Percentiles rank a stretch among this genome's conserved stretches.
These are phyloP conservation scores for Leptobrachium leishanense DNA, from an alignment of 2,113 vertebrate genomes.

Conservation along the genomic window DNA sequence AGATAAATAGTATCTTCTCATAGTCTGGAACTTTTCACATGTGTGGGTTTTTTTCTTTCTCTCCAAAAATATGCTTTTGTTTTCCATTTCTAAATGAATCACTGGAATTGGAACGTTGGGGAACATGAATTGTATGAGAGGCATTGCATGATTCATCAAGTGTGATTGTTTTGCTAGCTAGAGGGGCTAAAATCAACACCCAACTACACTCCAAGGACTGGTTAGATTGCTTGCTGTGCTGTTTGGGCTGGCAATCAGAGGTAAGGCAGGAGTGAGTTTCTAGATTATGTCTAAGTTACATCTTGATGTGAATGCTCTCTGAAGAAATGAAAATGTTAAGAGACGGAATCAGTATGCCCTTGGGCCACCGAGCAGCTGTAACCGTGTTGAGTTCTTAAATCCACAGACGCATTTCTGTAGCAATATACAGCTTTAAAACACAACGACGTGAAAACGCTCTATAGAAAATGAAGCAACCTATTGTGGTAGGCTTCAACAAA, in stretches of 20 bases:
- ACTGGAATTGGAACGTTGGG: slow-evolving; percentile 5
- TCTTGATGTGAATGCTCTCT: slow-evolving; percentile 16
- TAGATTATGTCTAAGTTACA: not conserved
- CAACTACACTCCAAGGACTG: slow-evolving; percentile 4
- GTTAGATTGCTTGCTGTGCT: slow-evolving; percentile 12
- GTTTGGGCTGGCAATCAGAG: slow-evolving; percentile 9
- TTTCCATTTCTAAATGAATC: slow-evolving; percentile 2
- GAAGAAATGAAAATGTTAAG: slow-evolving; percentile 15
- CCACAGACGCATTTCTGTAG: not conserved
- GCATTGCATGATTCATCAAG: not conserved
- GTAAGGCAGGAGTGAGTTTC: not conserved
- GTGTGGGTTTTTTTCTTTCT: not conserved
- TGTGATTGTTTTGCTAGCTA: slow-evolving; percentile 8
- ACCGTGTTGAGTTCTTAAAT: slow-evolving; percentile 2
- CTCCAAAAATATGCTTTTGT: not conserved
- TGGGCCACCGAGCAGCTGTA: slow-evolving; percentile 12
- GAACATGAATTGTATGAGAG: slow-evolving; percentile 9
- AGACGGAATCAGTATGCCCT: not conserved
- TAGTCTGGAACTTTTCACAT: not conserved
- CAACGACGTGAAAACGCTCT: not conserved
- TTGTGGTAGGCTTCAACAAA: too few species aligned
- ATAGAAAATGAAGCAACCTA: not conserved
- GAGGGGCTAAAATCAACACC: slow-evolving; percentile 18
- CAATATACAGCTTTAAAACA: not conserved
- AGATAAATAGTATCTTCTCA: slow-evolving; percentile 2